phyloP scores from a whole-genome alignment of 92 coral and sea anemone genomes.

The Phenganax stokvisi region DNA sequence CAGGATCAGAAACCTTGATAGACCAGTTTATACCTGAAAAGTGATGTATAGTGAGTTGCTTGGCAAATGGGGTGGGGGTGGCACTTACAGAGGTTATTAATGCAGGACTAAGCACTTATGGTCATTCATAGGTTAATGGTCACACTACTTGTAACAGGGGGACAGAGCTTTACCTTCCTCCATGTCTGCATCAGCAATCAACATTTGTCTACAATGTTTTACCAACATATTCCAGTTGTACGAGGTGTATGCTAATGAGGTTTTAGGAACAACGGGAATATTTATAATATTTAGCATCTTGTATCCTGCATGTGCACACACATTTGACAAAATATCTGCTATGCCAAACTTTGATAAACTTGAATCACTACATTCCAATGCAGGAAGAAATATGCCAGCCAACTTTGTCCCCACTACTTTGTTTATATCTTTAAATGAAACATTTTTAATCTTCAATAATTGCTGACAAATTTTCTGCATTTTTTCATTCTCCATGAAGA shows the following conservation, averaged over 20 bases:
- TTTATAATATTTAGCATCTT: conserved; percentile 74
- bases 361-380: conserved; percentile 50
- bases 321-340: conserved; percentile 75
- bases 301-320: conserved; percentile 91
- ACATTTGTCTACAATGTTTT: conserved; percentile 89
- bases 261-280: conserved; percentile 89
- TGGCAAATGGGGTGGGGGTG: too few relatives aligned
- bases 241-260: conserved; percentile 81
- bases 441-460: conserved; percentile 71
- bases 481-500: conserved; percentile 84
- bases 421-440: conserved; percentile 91
- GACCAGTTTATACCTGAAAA: conserved; percentile 90
- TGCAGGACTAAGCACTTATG: too few relatives aligned
- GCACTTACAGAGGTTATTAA: too few relatives aligned
- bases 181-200: conserved; percentile 98
- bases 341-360: conserved; percentile 56
- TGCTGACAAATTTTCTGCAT: conserved; percentile 82
- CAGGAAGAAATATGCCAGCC: conserved; percentile 84
- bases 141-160: too few relatives aligned
- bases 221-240: conserved; percentile 83
- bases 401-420: conserved; percentile 78
- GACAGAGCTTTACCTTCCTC: conserved; percentile 66
- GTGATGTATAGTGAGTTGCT: background rate
- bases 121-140: too few relatives aligned
- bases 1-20: conserved; percentile 61